Percentiles rank a stretch among this genome's conserved stretches.
These are phyloP conservation scores for Pedionomus torquatus DNA, from an alignment of 2,113 vertebrate species.

Conservation along the genomic window DNA sequence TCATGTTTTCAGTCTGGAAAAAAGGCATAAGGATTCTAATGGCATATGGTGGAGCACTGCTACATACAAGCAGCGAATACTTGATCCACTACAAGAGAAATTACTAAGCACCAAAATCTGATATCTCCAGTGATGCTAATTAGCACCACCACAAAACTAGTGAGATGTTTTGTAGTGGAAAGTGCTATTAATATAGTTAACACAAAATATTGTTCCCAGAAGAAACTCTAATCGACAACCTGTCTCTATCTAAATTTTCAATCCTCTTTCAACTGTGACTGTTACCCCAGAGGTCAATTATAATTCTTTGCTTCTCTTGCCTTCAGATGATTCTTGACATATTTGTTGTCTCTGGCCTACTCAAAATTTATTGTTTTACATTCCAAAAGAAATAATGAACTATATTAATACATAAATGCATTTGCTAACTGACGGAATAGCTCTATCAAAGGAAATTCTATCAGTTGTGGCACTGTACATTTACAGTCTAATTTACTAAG, in stretches of 20 bases:
- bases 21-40: background rate
- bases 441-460: background rate
- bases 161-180: background rate
- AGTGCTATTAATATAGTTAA: background rate
- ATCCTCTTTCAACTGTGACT: background rate
- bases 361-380: background rate
- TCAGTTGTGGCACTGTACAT: background rate
- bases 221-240: background rate
- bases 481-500: background rate
- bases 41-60: background rate
- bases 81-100: background rate
- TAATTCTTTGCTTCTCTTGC: background rate
- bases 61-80: background rate
- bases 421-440: background rate
- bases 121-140: background rate
- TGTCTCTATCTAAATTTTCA: background rate
- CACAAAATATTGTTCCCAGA: background rate
- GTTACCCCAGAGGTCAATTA: background rate
- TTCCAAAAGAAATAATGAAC: background rate
- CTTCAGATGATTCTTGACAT: background rate
- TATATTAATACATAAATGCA: background rate
- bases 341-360: background rate
- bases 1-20: constrained; percentile 7
- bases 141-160: background rate
- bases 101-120: background rate